Evolutionary conservation across 2,797 vertebrate species (phyloP).

Genomic region (Molossus alvarezi): DNA sequence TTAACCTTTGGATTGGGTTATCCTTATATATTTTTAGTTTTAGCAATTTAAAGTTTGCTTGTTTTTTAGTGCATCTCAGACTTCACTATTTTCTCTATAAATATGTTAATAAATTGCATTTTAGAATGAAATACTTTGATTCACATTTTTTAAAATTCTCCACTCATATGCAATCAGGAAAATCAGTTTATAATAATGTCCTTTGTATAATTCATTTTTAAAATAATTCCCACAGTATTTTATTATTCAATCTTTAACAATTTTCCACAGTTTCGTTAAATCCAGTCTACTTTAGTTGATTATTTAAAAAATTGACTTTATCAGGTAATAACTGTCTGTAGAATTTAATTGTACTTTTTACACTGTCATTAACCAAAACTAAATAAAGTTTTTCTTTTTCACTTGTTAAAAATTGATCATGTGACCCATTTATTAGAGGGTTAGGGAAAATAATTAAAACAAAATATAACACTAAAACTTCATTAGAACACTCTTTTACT

Average conservation of each 20-base stretch:
- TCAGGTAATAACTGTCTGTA: constrained; percentile 49
- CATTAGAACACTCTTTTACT: constrained; percentile 24
- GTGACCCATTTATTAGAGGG: not conserved
- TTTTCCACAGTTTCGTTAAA: constrained; percentile 46
- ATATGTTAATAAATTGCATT: constrained; percentile 62
- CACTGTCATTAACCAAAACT: constrained; percentile 37
- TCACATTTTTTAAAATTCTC: not conserved
- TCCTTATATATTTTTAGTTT: constrained; percentile 32
- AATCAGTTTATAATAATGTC: constrained; percentile 54
- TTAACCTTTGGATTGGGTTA: constrained; percentile 18
- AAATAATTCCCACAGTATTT: not conserved
- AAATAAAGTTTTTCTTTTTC: not conserved
- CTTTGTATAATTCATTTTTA: constrained; percentile 60
- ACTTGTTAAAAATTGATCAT: constrained; percentile 22
- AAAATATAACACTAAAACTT: constrained; percentile 16
- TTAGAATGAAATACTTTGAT: constrained; percentile 56
- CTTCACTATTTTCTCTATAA: constrained; percentile 27
- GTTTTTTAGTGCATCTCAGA: constrained; percentile 45
- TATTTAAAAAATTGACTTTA: constrained; percentile 51
- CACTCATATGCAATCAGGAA: constrained; percentile 40
- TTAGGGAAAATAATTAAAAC: constrained; percentile 52
- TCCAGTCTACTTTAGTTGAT: not conserved
- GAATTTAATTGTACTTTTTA: constrained; percentile 58
- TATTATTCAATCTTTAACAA: constrained; percentile 58
- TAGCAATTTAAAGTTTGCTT: constrained; percentile 16